Base-by-base conservation (phyloP, 2,888 invertebrate species). In the Willowsia nigromaculata region DNA sequence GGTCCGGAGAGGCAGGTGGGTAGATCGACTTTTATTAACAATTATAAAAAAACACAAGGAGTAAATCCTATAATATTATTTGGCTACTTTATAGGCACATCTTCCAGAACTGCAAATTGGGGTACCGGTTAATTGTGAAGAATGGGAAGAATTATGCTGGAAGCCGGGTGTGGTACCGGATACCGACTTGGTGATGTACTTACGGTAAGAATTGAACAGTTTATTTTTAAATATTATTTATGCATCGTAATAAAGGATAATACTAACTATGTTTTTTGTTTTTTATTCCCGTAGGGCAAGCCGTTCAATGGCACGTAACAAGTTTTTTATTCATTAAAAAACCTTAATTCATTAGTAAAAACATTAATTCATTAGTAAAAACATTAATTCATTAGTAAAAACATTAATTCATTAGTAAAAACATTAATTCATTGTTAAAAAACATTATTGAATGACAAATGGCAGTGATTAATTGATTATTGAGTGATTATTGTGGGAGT, bases 101-200 rank as follows among this genome's bases (percentile, higher is more conserved):
- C 95, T 96, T 94, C 96, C 96, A 93, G 95, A 95, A 93, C 95
- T 94, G 92, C 94, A 93, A 92, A 93, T 93, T 80, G 93, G 94
- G 92, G 93, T 94, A 33, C 91, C 93, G 47, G 94, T 94, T 15
- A 93, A 93, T 47, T 93, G 94, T 90, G 95, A 95, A 93, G 95
- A 95, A 91, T 94, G 97, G 93, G 99, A 99, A 94, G 98, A 98
- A 94, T 95, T 98, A 94, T 95, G 97, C 95, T 99, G 99, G 99
- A 95, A 97, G 94, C 99, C 99, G 90, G 97, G 97, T 93, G 97
- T 98, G 95, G 96, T 97, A 93, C 95, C 97, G 93, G 99, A 99
- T 95, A 97, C 97, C 93, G 99, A 99, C 95, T 96, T 99, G 94
- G 96, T 99, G 94, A 99, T 99, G 98, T 99, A 98, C 95, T 96